phyloP scores from a whole-genome alignment of 37 sponge, comb jelly and placozoan species.

The Beroe forskalii region DNA sequence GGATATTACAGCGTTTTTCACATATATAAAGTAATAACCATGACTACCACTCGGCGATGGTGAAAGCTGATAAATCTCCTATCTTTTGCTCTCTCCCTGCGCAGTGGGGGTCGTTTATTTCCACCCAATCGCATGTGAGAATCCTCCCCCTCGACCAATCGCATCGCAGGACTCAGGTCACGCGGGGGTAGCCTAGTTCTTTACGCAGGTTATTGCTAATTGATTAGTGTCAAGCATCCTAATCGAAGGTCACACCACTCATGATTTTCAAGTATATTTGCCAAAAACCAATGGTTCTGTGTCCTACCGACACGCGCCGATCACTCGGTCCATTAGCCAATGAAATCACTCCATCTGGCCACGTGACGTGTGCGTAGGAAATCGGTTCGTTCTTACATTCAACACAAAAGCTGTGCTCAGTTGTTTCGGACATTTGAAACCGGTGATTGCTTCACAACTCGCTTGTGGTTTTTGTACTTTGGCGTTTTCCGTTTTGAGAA shows the following conservation, averaged over 20 bases:
- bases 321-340: neutral
- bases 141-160: neutral
- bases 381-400: too few species aligned
- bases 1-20: too few species aligned
- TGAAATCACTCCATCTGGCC: neutral
- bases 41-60: too few species aligned
- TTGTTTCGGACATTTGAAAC: too few species aligned
- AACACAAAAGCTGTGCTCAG: too few species aligned
- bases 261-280: constrained; percentile 9
- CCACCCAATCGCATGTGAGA: neutral
- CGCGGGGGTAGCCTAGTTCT: neutral
- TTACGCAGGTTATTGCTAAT: constrained; percentile 12
- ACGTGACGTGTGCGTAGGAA: neutral
- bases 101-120: too few species aligned
- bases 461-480: too few species aligned
- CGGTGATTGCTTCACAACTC: too few species aligned
- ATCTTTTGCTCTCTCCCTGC: too few species aligned
- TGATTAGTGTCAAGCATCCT: constrained; percentile 37
- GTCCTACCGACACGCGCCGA: neutral
- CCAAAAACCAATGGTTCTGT: constrained; percentile 35
- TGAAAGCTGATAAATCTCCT: too few species aligned
- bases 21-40: too few species aligned
- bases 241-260: neutral
- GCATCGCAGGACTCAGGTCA: neutral
- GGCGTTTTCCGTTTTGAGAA: too few species aligned